Percentiles rank a stretch among this genome's conserved stretches.
These are phyloP conservation scores for Dermatophagoides farinae DNA, from an alignment of 1,140 invertebrate species.

Conservation along the genomic window DNA sequence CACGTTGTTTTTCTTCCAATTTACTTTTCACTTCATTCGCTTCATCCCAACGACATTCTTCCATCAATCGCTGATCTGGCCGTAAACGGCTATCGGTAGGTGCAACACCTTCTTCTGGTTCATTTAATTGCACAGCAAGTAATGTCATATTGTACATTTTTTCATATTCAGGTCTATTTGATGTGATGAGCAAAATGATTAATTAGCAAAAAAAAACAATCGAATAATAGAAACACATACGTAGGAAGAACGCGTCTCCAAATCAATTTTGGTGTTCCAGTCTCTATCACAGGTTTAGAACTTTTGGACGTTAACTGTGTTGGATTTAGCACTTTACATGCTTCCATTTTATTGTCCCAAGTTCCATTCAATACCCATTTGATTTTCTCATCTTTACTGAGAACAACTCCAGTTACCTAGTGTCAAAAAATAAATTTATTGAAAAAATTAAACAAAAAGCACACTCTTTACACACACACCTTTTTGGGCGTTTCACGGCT, in stretches of 20 bases:
- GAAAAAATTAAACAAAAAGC: not conserved
- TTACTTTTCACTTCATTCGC: conserved; percentile 70
- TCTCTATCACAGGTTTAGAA: conserved; percentile 70
- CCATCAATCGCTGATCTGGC: conserved; percentile 94
- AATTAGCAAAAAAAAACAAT: conserved; percentile 6
- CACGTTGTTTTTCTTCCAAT: conserved; percentile 43
- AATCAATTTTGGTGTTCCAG: conserved; percentile 53
- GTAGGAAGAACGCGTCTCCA: conserved; percentile 64
- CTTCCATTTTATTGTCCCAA: conserved; percentile 88
- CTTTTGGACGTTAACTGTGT: conserved; percentile 33
- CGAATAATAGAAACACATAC: conserved; percentile 29
- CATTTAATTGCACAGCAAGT: conserved; percentile 87
- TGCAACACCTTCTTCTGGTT: conserved; percentile 70
- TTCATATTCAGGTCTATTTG: conserved; percentile 41
- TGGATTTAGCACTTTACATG: conserved; percentile 56
- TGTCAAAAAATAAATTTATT: not conserved
- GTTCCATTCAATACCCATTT: conserved; percentile 70
- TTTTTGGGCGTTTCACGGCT: conserved; percentile 75
- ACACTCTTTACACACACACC: conserved; percentile 32
- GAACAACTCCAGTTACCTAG: conserved; percentile 50
- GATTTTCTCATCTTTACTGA: conserved; percentile 36
- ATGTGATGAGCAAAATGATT: conserved; percentile 10
- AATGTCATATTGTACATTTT: conserved; percentile 83
- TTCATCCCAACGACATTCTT: conserved; percentile 83
- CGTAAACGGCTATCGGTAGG: conserved; percentile 82